Base-by-base conservation (phyloP, 1,140 invertebrate genomes). In the Caerostris darwini region DNA sequence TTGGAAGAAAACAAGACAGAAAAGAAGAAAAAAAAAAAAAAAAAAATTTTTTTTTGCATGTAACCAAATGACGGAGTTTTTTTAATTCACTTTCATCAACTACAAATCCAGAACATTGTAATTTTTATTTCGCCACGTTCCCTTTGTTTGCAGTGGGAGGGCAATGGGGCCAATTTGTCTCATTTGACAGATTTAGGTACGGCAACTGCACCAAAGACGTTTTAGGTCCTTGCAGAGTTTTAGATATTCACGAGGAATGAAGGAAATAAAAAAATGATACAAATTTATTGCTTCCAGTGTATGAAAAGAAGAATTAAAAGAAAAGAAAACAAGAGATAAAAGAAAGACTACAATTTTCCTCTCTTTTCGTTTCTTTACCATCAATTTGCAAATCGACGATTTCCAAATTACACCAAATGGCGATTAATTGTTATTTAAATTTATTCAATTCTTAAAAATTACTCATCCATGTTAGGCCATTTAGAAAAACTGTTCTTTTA, bases 111-210 rank as follows among this genome's bases (percentile, higher is more conserved):
- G 17, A 34, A 17, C 34, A 61, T 4, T 6, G 53, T 69, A 69
- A 69, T 90, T 90, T 90, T 69, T 90, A 69, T 90, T 90, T 53
- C 4, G 17, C 53, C 53, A 58, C 67, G 19, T 69, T 69, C 67
- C 53, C 64, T 56, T 90, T 90, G 87, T 90, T 90, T 90, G 87
- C 71, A 90, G 50, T 19, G 8, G 67, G 53, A 57, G 53, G 67
- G 56, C 71, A 90, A 90, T 90, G 87, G 67, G 17, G 8, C 87
- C 57, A 90, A 90, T 90, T 90, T 90, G 87, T 90, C 58, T 90
- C 67, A 12, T 50, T n/a, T 90, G 87, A 71, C 87, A 90, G 87
- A 54, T 71, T 71, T 90, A 87, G 64, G 85, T 64, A 87, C 64
- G 6, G 85, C 12, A 87, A 87, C 85, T 90, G 87, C 87, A 90